Percentiles rank a stretch among this genome's conserved stretches.
These are phyloP conservation scores for Macrostomum cliftonense DNA, from an alignment of 2,888 invertebrate genomes.

Conservation along the genomic window DNA sequence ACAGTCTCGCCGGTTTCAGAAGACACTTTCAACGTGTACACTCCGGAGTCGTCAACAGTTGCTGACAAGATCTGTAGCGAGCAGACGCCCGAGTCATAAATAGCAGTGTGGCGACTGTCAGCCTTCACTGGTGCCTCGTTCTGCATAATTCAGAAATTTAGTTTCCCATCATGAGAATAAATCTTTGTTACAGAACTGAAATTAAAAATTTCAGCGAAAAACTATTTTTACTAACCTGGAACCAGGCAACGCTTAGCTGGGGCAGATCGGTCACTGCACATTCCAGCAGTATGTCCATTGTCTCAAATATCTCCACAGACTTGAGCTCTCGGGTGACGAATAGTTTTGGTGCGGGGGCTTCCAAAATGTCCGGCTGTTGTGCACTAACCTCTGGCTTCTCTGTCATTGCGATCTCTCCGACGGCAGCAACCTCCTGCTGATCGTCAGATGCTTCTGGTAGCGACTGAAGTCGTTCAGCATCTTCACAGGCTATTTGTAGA, in stretches of 20 bases:
- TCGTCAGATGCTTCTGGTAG: too few species aligned
- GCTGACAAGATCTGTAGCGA: slow-evolving; percentile 20
- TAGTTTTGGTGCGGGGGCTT: slow-evolving; percentile 37
- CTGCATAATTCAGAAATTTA: neutral
- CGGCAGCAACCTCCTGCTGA: too few species aligned
- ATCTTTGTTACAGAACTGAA: too few species aligned
- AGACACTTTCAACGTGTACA: slow-evolving; percentile 21
- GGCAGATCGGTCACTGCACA: slow-evolving; percentile 60
- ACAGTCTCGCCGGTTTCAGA: too few species aligned
- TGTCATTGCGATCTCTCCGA: too few species aligned
- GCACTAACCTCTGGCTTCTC: slow-evolving; percentile 12
- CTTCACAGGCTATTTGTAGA: too few species aligned
- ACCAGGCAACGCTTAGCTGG: slow-evolving; percentile 56
- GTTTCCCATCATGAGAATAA: neutral
- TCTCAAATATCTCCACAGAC: slow-evolving; percentile 48
- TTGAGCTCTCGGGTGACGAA: slow-evolving; percentile 42
- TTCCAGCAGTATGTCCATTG: slow-evolving; percentile 50
- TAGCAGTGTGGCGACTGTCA: too few species aligned
- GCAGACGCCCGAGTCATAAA: too few species aligned
- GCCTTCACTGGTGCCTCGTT: neutral
- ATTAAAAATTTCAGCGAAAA: too few species aligned
- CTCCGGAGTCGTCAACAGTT: slow-evolving; percentile 18
- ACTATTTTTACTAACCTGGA: slow-evolving; percentile 23
- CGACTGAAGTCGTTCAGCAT: too few species aligned
- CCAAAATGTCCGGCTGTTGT: slow-evolving; percentile 49